Percentiles rank a stretch among this genome's conserved stretches.
These are phyloP conservation scores for Drosophila birchii DNA, from an alignment of 2,888 invertebrate species.

Conservation along the genomic window DNA sequence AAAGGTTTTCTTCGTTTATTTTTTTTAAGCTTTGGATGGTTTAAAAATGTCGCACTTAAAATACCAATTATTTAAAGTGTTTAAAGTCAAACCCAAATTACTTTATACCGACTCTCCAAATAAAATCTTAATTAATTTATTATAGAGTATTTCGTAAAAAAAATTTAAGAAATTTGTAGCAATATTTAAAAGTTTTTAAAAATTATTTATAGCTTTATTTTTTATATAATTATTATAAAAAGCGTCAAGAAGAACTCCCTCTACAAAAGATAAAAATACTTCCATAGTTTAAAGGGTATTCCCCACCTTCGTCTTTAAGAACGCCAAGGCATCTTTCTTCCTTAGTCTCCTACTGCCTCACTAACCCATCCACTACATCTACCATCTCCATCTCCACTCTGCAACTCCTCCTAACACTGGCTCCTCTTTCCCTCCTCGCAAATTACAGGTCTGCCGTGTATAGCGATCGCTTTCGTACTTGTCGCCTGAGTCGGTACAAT, in stretches of 20 bases:
- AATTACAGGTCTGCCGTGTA: conserved; percentile 91
- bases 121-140: too few species aligned
- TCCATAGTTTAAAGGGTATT: not conserved
- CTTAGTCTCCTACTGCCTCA: conserved; percentile 39
- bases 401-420: not conserved
- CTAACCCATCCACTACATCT: conserved; percentile 26
- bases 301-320: not conserved
- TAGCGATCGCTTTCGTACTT: conserved; percentile 93
- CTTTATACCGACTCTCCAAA: too few species aligned
- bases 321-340: not conserved
- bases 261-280: not conserved
- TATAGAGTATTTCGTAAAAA: too few species aligned
- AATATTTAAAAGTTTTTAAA: too few species aligned
- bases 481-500: conserved; percentile 93
- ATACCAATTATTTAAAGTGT: too few species aligned
- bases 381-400: not conserved
- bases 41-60: too few species aligned
- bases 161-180: too few species aligned
- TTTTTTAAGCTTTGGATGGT: too few species aligned
- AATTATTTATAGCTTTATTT: not conserved
- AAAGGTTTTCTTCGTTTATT: too few species aligned
- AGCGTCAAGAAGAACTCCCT: not conserved
- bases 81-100: too few species aligned
- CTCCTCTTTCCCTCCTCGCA: conserved; percentile 21
- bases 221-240: not conserved